These are phyloP conservation scores for Syrphus vitripennis DNA, from an alignment of 2,888 invertebrate genomes.

Conservation along the genomic window DNA sequence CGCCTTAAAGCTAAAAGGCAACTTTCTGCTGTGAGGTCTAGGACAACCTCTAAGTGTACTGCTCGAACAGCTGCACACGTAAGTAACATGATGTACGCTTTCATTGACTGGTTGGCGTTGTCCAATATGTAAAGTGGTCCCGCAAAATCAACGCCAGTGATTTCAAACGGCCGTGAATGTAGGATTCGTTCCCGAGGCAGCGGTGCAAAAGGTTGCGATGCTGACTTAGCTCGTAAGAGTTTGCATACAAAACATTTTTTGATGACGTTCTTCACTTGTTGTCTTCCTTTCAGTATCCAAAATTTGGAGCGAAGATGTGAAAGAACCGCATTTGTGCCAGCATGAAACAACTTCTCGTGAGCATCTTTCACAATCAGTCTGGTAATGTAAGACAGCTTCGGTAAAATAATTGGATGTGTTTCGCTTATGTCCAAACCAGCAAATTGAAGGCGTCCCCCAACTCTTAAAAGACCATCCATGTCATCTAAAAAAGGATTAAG, in stretches of 20 bases:
- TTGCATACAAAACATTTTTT: slow-evolving; percentile 22
- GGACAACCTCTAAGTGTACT: no score
- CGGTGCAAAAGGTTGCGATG: slow-evolving; percentile 30
- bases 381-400: slow-evolving; percentile 7
- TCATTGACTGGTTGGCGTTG: not conserved
- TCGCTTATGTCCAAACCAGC: not conserved
- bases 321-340: slow-evolving; percentile 10
- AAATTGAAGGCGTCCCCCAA: slow-evolving; percentile 1
- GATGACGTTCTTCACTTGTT: not conserved
- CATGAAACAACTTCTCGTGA: slow-evolving; percentile 26
- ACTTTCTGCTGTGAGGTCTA: slow-evolving; percentile 26
- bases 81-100: slow-evolving; percentile 34
- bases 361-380: slow-evolving; percentile 9
- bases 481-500: not conserved
- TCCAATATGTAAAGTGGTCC: slow-evolving; percentile 24
- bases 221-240: not conserved
- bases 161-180: slow-evolving; percentile 29
- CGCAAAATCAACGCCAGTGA: slow-evolving; percentile 49
- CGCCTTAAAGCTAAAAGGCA: slow-evolving; percentile 27
- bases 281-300: slow-evolving; percentile 20
- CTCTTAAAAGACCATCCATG: not conserved
- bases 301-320: slow-evolving; percentile 3
- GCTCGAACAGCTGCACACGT: no score
- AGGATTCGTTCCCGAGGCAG: slow-evolving; percentile 25
- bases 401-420: slow-evolving; percentile 9